These are phyloP conservation scores for Neodiprion pinetum DNA, from an alignment of 1,140 invertebrate species.

Conservation along the genomic window DNA sequence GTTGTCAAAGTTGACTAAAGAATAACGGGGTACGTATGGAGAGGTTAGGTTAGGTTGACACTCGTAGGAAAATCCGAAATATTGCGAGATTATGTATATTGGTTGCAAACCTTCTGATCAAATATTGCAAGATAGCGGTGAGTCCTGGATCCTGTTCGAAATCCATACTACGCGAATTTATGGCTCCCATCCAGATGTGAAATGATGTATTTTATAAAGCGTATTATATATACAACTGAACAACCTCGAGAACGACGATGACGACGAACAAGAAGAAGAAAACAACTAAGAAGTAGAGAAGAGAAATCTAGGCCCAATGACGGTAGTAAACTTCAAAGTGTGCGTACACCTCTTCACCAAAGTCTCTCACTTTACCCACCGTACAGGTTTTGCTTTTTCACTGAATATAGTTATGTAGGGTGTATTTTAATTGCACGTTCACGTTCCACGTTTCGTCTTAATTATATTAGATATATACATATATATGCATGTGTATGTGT, in stretches of 20 bases:
- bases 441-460: no score
- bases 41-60: conserved; percentile 12
- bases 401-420: no score
- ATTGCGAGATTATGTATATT: no score
- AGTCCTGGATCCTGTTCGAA: conserved; percentile 50
- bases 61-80: conserved; percentile 10
- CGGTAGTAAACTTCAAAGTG: neutral
- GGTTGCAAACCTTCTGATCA: conserved; percentile 54
- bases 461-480: no score
- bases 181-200: conserved; percentile 37
- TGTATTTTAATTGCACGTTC: no score
- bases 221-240: neutral
- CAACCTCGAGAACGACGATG: neutral
- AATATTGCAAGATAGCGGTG: conserved; percentile 54
- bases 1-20: neutral
- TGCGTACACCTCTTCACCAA: neutral
- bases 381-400: neutral
- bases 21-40: neutral
- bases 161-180: conserved; percentile 41
- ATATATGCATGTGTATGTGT: no score
- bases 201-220: neutral
- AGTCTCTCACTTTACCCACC: neutral
- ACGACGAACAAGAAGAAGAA: neutral
- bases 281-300: neutral
- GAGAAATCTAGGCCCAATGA: neutral